Base-by-base conservation (phyloP, 2,797 vertebrate genomes). In the Novumbra hubbsi region DNA sequence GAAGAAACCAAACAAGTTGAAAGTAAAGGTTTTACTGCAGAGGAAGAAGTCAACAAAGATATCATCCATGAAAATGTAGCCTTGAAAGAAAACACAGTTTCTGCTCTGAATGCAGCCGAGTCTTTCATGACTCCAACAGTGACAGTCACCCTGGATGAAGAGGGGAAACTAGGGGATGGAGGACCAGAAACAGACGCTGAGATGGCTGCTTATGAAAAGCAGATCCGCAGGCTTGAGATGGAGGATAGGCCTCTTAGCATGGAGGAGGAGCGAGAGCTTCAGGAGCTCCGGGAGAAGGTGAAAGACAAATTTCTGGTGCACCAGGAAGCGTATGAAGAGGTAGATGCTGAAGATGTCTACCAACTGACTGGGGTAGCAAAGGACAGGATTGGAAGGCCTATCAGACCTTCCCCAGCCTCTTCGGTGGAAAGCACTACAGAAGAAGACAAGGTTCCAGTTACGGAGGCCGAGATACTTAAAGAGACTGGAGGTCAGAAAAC, bases 331-430 rank as follows among this genome's bases (percentile, higher is more conserved):
- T 95, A 95, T 19, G 94, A 95, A 76, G 94, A 95, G 78, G 93
- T 99, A 28, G 98, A 99, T 86, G 98, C 98, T 38, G 98, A 99
- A 83, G 98, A 99, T 77, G 97, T 96, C 19, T 99, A 99, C 0
- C 97, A 99, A 86, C 86, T 94, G 55, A 94, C 93, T 0, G 94
- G 94, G 2, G 90, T 91, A 52, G 94, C 93, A 55, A 94, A 94
- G 74, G 92, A 94, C 79, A 84, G 92, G 63, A 94, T 94, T 68
- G 90, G 91, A 9, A 89, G 92, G 74, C 94, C 93, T 16, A 79
- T 91, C 41, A 94, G 91, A 84, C 88, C 93, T 0, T 94, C 93
- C 4, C 91, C 93, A 4, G 73, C 92, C 49, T 94, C 94, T 0
- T 94, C 94, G 1, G 91, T 94, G 63, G 94, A 95, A 65, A 94